Percentiles rank a stretch among this genome's conserved stretches.
phyloP scores from a whole-genome alignment of 2,888 invertebrate genomes.

The Synergus itoensis region DNA sequence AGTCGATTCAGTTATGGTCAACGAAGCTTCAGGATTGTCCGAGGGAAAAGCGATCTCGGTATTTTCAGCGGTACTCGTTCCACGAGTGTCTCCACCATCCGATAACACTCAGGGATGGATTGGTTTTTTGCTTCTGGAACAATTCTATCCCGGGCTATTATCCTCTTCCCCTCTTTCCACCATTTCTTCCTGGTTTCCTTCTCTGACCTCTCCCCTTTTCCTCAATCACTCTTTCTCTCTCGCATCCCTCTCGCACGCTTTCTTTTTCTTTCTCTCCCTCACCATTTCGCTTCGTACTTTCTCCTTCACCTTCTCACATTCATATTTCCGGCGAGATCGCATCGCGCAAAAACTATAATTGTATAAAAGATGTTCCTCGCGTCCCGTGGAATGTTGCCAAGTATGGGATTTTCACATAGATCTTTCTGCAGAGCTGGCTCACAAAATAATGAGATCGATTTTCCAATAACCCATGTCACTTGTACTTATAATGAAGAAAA shows the following conservation, averaged over 20 bases:
- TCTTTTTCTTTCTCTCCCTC: conserved; percentile 47
- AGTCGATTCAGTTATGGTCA: conserved; percentile 5
- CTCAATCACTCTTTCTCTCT: conserved; percentile 60
- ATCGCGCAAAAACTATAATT: conserved; percentile 72
- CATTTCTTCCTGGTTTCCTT: conserved; percentile 48
- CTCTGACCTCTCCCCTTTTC: conserved; percentile 55
- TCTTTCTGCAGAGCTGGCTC: neutral
- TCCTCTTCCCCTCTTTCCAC: conserved; percentile 55
- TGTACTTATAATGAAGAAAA: neutral
- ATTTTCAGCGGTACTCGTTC: conserved; percentile 54
- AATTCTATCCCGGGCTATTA: conserved; percentile 73
- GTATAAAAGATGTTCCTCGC: conserved; percentile 68
- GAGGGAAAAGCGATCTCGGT: conserved; percentile 35
- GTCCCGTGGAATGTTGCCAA: conserved; percentile 51
- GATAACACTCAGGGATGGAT: conserved; percentile 73
- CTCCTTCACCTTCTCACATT: conserved; percentile 54
- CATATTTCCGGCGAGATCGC: conserved; percentile 66
- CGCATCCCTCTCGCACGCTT: conserved; percentile 47
- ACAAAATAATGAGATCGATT: neutral
- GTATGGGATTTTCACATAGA: conserved; percentile 41
- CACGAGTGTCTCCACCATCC: conserved; percentile 66
- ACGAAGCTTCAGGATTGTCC: neutral
- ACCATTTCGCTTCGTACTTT: conserved; percentile 42
- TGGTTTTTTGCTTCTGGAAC: conserved; percentile 71
- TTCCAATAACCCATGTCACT: neutral